Percentiles rank a stretch among this genome's conserved stretches.
These are phyloP conservation scores for Nymphalis urticae DNA, from an alignment of 2,888 invertebrate genomes.

Conservation along the genomic window DNA sequence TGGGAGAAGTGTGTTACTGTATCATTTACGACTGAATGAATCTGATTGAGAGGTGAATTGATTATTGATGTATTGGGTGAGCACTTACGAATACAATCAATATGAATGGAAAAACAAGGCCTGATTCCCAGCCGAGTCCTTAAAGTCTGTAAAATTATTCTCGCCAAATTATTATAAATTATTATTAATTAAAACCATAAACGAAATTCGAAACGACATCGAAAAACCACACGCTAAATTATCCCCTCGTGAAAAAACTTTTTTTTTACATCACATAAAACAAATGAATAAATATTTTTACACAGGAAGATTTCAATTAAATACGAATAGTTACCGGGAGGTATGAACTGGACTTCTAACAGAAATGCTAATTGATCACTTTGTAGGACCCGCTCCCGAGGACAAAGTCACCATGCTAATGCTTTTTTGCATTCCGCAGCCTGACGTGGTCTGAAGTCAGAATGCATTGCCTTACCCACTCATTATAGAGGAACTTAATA, in stretches of 20 bases:
- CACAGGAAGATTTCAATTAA: background rate
- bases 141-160: too few species aligned
- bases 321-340: constrained; percentile 23
- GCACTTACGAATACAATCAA: too few species aligned
- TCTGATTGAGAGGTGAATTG: too few species aligned
- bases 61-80: too few species aligned
- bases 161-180: too few species aligned
- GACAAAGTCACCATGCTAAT: constrained; percentile 58
- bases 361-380: constrained; percentile 72
- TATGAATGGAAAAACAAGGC: too few species aligned
- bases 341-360: constrained; percentile 48
- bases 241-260: background rate
- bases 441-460: constrained; percentile 30
- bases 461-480: constrained; percentile 32
- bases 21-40: too few species aligned
- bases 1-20: too few species aligned
- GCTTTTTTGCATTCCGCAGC: constrained; percentile 63
- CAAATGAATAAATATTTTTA: background rate
- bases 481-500: constrained; percentile 22
- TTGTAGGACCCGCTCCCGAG: constrained; percentile 57
- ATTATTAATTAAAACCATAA: too few species aligned
- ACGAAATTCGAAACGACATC: too few species aligned
- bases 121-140: too few species aligned
- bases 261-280: background rate
- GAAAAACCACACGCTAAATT: too few species aligned